phyloP scores from a whole-genome alignment of 2,113 vertebrate genomes.

The Irena cyanogastra region DNA sequence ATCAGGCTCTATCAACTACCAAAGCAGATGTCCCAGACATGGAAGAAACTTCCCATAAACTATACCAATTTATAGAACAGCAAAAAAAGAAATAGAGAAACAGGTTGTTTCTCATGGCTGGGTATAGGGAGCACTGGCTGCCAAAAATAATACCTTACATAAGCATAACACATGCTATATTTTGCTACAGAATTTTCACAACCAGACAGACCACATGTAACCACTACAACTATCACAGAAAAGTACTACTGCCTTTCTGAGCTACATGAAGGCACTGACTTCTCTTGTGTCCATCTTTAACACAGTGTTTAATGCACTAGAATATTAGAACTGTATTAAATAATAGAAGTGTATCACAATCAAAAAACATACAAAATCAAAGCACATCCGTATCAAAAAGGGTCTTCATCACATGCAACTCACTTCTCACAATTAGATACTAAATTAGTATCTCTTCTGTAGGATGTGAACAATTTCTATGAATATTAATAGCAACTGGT shows the following conservation, averaged over 20 bases:
- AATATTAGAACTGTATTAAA: not conserved
- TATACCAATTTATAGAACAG: not conserved
- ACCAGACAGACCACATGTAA: not conserved
- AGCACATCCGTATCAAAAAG: not conserved
- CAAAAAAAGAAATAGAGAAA: not conserved
- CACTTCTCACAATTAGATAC: not conserved
- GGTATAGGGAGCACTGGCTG: not conserved
- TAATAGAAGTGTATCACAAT: not conserved
- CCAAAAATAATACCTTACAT: slow-evolving; percentile 18
- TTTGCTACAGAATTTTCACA: slow-evolving; percentile 27
- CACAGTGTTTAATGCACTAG: not conserved
- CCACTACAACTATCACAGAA: not conserved
- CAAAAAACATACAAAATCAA: not conserved
- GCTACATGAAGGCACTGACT: not conserved
- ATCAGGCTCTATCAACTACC: not conserved
- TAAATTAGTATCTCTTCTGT: not conserved
- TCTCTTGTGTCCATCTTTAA: not conserved
- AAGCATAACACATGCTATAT: slow-evolving; percentile 12
- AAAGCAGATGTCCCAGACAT: not conserved
- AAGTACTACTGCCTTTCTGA: slow-evolving; percentile 1
- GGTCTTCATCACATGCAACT: not conserved
- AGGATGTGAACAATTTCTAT: not conserved
- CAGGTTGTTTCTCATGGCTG: not conserved
- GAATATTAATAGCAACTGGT: not conserved
- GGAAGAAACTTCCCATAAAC: not conserved